These are phyloP conservation scores for Dolichomitus sp. DNA, from an alignment of 2,888 invertebrate species.

Conservation along the genomic window DNA sequence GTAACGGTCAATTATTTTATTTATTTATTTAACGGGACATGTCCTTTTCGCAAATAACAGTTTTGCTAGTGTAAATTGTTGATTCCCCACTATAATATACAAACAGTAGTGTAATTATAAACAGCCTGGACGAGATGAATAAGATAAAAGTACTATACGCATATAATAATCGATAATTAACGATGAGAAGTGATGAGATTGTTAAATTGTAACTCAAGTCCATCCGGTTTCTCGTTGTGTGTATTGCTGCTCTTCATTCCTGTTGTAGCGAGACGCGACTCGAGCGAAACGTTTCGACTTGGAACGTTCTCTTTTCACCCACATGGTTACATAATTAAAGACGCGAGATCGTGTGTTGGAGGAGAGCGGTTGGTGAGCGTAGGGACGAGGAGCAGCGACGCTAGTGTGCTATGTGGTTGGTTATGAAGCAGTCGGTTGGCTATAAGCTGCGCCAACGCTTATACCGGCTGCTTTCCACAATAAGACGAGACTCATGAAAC, in stretches of 20 bases:
- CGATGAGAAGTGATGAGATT: neutral
- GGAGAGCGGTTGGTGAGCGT: slow-evolving; percentile 1
- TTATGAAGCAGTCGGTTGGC: slow-evolving; percentile 51
- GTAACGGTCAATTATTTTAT: neutral
- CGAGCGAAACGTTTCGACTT: slow-evolving; percentile 59
- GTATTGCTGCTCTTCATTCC: neutral
- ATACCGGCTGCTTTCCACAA: slow-evolving; percentile 32
- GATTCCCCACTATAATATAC: too few species aligned
- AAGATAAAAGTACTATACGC: neutral
- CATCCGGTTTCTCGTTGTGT: slow-evolving; percentile 63
- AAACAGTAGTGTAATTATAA: neutral
- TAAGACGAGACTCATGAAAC: slow-evolving; percentile 31
- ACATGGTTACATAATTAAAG: slow-evolving; percentile 67
- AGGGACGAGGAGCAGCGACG: neutral
- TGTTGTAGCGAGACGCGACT: neutral
- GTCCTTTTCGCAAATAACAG: neutral
- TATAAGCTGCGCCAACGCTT: slow-evolving; percentile 15
- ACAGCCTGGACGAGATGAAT: neutral
- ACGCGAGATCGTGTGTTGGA: slow-evolving; percentile 25
- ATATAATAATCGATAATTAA: neutral
- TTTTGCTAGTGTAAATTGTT: too few species aligned
- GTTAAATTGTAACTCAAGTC: neutral
- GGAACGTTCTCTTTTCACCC: slow-evolving; percentile 68
- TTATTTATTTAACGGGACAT: too few species aligned
- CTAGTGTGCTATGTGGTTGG: slow-evolving; percentile 26